Conservation (phyloP, 2,113 vertebrate genomes). For the crab-eating macaque (Macaca fascicularis) region DNA sequence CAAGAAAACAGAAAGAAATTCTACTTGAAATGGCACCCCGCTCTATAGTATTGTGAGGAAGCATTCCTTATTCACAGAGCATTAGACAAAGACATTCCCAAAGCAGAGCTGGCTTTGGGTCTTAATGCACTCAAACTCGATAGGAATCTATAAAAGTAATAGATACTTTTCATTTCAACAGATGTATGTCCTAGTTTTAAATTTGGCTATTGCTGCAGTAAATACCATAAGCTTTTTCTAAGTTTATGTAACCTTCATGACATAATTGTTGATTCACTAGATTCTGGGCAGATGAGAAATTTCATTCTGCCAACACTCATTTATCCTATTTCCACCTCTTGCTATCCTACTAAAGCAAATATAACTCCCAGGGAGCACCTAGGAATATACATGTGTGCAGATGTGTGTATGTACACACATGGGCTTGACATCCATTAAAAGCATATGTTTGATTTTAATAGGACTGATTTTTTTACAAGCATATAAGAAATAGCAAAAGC, state of each 20-base stretch:
- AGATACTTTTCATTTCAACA: neutral
- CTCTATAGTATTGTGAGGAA: neutral
- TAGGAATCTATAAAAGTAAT: neutral
- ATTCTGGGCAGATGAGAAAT: neutral
- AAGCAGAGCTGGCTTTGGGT: neutral
- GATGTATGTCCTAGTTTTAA: neutral
- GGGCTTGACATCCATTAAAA: neutral
- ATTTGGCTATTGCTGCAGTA: neutral
- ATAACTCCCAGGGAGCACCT: neutral
- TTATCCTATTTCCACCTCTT: neutral
- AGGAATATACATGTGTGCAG: neutral
- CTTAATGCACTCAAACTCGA: too few relatives aligned
- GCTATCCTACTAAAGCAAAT: neutral
- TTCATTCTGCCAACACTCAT: neutral
- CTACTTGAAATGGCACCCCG: neutral
- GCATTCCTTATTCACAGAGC: neutral
- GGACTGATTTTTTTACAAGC: neutral
- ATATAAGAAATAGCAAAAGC: neutral
- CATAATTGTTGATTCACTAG: neutral
- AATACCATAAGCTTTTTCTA: neutral
- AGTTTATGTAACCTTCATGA: neutral
- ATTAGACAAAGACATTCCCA: neutral
- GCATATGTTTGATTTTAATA: neutral
- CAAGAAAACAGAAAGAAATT: neutral
- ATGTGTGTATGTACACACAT: too few relatives aligned